Conservation (phyloP, 2,888 invertebrate genomes). For the Tryphoninae sp. region DNA sequence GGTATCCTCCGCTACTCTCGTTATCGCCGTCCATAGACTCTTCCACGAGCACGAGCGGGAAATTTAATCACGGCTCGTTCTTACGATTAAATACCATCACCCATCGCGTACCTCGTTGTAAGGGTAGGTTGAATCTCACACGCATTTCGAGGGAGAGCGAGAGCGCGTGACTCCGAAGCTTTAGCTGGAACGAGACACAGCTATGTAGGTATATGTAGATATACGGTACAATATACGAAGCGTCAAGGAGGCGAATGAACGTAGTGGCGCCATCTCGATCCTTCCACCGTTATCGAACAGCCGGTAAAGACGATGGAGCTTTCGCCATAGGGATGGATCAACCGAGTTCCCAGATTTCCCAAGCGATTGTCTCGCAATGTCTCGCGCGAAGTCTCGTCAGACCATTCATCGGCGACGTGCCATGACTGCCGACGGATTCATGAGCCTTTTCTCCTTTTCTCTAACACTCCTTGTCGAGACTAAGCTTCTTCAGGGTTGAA, state of each 20-base stretch:
- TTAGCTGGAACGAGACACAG: background rate
- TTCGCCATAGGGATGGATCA: conserved; percentile 66
- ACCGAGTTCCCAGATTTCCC: conserved; percentile 78
- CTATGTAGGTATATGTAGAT: background rate
- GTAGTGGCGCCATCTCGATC: conserved; percentile 1
- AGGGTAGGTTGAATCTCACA: background rate
- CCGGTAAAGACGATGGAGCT: conserved; percentile 43
- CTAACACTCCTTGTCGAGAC: conserved; percentile 44
- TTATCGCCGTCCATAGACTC: background rate
- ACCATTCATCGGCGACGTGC: conserved; percentile 80
- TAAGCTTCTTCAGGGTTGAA: conserved; percentile 1
- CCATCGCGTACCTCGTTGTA: background rate
- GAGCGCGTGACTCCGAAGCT: background rate
- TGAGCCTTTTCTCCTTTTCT: conserved; percentile 49
- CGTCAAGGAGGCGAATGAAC: background rate
- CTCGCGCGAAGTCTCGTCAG: conserved; percentile 78
- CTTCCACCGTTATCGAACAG: conserved; percentile 4
- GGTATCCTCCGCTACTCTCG: background rate
- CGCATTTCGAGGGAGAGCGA: background rate
- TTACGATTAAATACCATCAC: conserved; percentile 68
- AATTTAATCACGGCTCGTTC: conserved; percentile 70
- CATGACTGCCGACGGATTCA: conserved; percentile 72
- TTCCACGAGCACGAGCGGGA: conserved; percentile 57
- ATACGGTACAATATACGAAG: background rate
- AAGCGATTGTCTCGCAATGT: conserved; percentile 80